phyloP scores from a whole-genome alignment of 2,888 invertebrate genomes.

The Microctonus hyperodae region DNA sequence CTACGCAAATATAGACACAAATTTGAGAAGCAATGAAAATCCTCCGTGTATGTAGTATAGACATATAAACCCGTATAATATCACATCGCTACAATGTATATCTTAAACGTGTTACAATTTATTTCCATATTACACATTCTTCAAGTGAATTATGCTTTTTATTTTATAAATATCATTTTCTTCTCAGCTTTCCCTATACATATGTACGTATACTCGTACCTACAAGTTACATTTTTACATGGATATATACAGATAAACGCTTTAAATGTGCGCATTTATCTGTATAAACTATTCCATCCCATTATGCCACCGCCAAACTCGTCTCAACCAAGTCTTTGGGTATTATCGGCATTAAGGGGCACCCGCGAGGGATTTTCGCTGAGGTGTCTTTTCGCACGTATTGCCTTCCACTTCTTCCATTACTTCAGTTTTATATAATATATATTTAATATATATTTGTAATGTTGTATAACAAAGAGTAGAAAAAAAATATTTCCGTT shows the following conservation, averaged over 20 bases:
- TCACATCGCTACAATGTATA: slow-evolving; percentile 37
- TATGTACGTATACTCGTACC: background rate
- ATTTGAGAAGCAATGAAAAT: slow-evolving; percentile 27
- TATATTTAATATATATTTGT: background rate
- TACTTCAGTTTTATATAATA: slow-evolving; percentile 20
- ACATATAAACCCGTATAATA: slow-evolving; percentile 46
- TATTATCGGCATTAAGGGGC: slow-evolving; percentile 43
- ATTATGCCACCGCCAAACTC: slow-evolving; percentile 41
- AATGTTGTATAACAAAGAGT: too few relatives aligned
- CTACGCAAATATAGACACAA: slow-evolving; percentile 9
- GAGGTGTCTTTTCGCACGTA: slow-evolving; percentile 41
- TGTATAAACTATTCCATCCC: slow-evolving; percentile 36
- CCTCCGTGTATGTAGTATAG: background rate
- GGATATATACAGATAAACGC: too few relatives aligned
- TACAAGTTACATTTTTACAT: background rate
- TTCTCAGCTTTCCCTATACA: background rate
- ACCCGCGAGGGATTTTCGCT: slow-evolving; percentile 32
- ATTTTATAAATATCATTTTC: slow-evolving; percentile 9
- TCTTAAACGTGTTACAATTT: background rate
- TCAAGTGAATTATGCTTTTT: background rate
- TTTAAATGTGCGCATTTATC: background rate
- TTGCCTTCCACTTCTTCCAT: slow-evolving; percentile 29
- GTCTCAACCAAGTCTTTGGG: slow-evolving; percentile 36
- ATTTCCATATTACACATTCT: too few relatives aligned
- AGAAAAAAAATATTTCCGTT: too few relatives aligned